Evolutionary conservation across 2,888 invertebrate genomes (phyloP).

Genomic region (Coenonympha glycerion): DNA sequence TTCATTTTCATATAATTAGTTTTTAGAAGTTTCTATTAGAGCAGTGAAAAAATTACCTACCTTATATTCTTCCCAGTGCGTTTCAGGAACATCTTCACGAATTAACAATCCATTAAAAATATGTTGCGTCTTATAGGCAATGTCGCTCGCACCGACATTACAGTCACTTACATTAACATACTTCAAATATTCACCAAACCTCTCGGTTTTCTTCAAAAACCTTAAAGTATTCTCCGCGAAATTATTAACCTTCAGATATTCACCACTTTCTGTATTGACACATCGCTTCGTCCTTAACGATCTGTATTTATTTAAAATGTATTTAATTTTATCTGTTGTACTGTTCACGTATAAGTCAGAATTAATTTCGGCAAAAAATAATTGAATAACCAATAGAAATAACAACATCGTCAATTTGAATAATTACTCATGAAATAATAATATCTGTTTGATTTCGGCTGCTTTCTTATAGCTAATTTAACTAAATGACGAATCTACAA

Average conservation of each 20-base stretch:
- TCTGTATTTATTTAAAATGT: slow-evolving; percentile 36
- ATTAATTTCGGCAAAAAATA: slow-evolving; percentile 32
- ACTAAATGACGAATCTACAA: background rate
- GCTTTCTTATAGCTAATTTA: background rate
- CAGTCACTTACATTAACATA: slow-evolving; percentile 46
- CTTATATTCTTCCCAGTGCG: slow-evolving; percentile 64
- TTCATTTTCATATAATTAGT: too few relatives aligned
- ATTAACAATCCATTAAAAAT: slow-evolving; percentile 45
- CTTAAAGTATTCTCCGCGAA: slow-evolving; percentile 37
- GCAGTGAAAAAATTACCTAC: slow-evolving; percentile 44
- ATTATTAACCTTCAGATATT: slow-evolving; percentile 28
- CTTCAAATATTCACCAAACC: slow-evolving; percentile 41
- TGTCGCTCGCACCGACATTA: slow-evolving; percentile 23
- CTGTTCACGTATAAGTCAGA: slow-evolving; percentile 38
- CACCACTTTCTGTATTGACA: slow-evolving; percentile 25
- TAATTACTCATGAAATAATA: background rate
- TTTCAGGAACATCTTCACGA: slow-evolving; percentile 43
- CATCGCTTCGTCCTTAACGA: slow-evolving; percentile 33
- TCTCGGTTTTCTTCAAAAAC: slow-evolving; percentile 40
- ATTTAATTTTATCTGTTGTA: slow-evolving; percentile 37
- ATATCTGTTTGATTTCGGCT: too few relatives aligned
- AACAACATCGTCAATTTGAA: slow-evolving; percentile 28
- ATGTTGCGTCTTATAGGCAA: slow-evolving; percentile 38
- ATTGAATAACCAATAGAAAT: slow-evolving; percentile 36
- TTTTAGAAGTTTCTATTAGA: too few relatives aligned